Evolutionary conservation across 2,113 vertebrate species (phyloP), one percentile per base, ranked within the genome.

Genomic region (Cyprinus carpio): DNA sequence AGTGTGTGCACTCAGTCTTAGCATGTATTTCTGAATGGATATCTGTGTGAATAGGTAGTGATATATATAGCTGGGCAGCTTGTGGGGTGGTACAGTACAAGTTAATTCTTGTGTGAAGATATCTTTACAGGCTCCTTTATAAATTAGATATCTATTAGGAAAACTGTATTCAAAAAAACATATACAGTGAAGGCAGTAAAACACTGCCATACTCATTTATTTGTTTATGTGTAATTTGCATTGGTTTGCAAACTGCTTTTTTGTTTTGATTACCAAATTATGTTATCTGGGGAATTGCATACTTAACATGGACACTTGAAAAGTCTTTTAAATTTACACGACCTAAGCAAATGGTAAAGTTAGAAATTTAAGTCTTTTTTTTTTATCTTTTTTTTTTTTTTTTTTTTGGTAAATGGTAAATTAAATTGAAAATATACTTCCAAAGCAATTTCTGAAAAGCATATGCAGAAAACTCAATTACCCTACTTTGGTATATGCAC

Each of bases 41-140:
- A 40, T 72, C 9, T 72, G 69, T 76, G 43, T 56, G 25, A 23
- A 43, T 75, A n/a, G 18, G 69, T 81, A 37, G 62, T 27, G 27
- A 31, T 31, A 60, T 65, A 25, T 75, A 58, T 76, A 72, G 60
- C 65, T 34, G 65, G 29, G 29, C 29, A 54, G 18, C 37, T 86
- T 54, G 29, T 72, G 64, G 43, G 80, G 31, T 15, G 23, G 23
- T n/a, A 72, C 20, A 1, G 20, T n/a, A 12, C 20, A 40, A 40
- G 31, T 11, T 72, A 10, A 75, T 75, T 15, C 23, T 25, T 74
- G 69, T 37, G 37, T 87, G 58, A 37, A 34, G 54, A 69, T 86
- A 7, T 75, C 8, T 58, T 49, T 87, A 46, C 56, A n/a, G 23
- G 56, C 23, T 60, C 25, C 65, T 72, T 20, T 69, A 69, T 34